A percentile compares a stretch with the other conserved stretches of the same genome.
phyloP scores from a whole-genome alignment of 2,888 invertebrate genomes.

The Archaeoteleia sp. region DNA sequence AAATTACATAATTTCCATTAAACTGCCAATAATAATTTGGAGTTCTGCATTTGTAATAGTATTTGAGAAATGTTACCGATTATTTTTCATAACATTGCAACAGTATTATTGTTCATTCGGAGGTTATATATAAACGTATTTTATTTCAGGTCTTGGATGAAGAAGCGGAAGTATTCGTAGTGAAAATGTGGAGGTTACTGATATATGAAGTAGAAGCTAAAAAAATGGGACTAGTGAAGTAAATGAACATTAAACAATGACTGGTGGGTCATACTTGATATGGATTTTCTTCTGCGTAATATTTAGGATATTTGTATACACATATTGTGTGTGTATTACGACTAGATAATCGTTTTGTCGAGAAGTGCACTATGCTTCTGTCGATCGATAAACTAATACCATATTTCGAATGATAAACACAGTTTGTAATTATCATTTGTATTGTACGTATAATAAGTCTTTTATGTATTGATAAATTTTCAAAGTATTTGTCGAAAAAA shows the following conservation, averaged over 20 bases:
- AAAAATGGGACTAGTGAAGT: conserved; percentile 91
- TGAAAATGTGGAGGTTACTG: conserved; percentile 99
- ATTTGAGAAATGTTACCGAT: no score
- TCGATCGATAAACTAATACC: conserved; percentile 58
- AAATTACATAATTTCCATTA: no score
- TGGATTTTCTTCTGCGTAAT: conserved; percentile 64
- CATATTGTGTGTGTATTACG: conserved; percentile 52
- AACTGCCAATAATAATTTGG: no score
- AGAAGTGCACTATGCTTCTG: conserved; percentile 26
- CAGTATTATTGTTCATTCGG: no score
- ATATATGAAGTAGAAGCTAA: conserved; percentile 99
- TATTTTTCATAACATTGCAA: no score
- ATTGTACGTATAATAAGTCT: conserved; percentile 51
- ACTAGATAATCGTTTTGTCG: conserved; percentile 47
- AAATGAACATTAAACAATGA: conserved; percentile 65
- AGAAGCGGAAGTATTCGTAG: conserved; percentile 99
- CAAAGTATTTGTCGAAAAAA: conserved; percentile 24
- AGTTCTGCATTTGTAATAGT: no score
- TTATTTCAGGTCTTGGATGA: conserved; percentile 93
- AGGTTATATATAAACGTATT: conserved; percentile 3
- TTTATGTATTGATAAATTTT: conserved; percentile 37
- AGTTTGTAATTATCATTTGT: conserved; percentile 65
- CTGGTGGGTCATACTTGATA: conserved; percentile 64
- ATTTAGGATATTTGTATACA: conserved; percentile 61
- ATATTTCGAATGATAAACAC: conserved; percentile 61